phyloP scores from a whole-genome alignment of 1,140 invertebrate genomes.

The Drosophila seguyi region DNA sequence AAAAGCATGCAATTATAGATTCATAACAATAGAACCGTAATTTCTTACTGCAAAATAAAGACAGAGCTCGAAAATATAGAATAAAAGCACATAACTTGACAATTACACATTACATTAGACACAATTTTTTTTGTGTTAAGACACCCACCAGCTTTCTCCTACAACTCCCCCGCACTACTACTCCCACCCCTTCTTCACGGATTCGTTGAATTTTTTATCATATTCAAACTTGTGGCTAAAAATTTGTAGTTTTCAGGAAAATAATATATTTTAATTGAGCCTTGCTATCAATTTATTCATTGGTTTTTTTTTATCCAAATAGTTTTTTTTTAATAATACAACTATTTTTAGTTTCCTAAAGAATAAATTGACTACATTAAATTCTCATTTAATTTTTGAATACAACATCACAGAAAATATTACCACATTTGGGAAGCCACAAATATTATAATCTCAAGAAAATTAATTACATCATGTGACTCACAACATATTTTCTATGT shows the following conservation, averaged over 20 bases:
- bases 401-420: background rate
- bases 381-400: background rate
- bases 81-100: background rate
- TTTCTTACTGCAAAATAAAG: background rate
- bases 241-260: background rate
- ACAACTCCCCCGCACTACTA: background rate
- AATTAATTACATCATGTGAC: background rate
- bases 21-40: constrained; percentile 15
- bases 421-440: background rate
- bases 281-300: background rate
- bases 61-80: background rate
- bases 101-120: constrained; percentile 4
- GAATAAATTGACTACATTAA: background rate
- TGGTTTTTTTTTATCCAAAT: background rate
- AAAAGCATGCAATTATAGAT: constrained; percentile 13
- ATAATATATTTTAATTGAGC: background rate
- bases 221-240: background rate
- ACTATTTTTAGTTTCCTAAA: background rate
- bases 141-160: background rate
- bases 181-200: background rate
- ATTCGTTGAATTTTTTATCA: background rate
- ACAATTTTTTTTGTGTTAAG: background rate
- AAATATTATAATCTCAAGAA: background rate
- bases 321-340: background rate
- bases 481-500: constrained; percentile 19